These are phyloP conservation scores for Poeciliopsis turneri DNA, from an alignment of 2,797 vertebrate genomes.

Conservation along the genomic window DNA sequence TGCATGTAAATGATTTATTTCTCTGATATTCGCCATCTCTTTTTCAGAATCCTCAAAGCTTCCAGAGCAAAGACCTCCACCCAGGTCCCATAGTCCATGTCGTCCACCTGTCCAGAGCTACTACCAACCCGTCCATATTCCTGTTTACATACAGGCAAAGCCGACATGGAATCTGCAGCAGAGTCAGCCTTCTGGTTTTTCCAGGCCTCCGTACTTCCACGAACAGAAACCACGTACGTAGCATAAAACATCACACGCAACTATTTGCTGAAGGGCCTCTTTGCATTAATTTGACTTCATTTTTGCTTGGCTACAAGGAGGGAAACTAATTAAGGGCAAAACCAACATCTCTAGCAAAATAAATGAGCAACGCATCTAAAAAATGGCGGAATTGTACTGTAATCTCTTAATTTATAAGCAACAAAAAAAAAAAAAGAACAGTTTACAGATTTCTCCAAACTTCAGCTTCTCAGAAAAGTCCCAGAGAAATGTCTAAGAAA, in stretches of 20 bases:
- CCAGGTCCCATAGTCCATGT: constrained; percentile 31
- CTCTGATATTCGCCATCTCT: neutral
- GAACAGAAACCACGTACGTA: constrained; percentile 22
- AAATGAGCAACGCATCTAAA: neutral
- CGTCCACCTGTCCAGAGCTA: neutral
- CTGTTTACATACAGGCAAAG: neutral
- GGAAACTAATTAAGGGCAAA: neutral
- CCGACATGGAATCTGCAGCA: neutral
- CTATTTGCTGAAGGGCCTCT: neutral
- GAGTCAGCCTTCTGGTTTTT: neutral
- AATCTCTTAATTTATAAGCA: neutral
- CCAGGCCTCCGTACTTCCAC: neutral
- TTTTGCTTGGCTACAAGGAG: neutral
- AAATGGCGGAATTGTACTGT: neutral
- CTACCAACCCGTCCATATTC: neutral
- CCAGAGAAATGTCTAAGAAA: neutral
- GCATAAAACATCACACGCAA: neutral
- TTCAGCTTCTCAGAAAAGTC: neutral
- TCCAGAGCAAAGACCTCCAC: neutral
- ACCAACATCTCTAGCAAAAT: neutral
- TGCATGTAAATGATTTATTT: neutral
- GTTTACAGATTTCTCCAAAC: neutral
- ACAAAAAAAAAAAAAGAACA: neutral
- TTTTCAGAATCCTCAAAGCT: neutral
- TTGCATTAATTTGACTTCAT: neutral